These are phyloP conservation scores for Paragorgia papillata DNA, from an alignment of 92 coral and sea anemone genomes.

Conservation along the genomic window DNA sequence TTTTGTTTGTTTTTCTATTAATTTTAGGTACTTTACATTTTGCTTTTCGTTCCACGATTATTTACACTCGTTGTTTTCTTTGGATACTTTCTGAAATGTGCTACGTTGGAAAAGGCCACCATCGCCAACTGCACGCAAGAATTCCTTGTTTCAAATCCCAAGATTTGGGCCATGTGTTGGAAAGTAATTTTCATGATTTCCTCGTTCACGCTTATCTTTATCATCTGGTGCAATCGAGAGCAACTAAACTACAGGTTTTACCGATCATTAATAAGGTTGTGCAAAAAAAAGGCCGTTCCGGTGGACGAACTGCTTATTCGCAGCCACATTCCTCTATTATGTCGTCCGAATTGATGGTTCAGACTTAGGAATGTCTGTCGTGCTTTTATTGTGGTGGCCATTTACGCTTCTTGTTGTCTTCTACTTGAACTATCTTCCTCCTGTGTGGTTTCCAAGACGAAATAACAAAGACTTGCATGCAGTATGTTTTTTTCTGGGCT, in stretches of 20 bases:
- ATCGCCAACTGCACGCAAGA: slow-evolving; percentile 17
- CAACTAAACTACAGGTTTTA: neutral
- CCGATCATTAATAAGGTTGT: neutral
- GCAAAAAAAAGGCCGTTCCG: neutral
- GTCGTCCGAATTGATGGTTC: neutral
- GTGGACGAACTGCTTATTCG: slow-evolving; percentile 3
- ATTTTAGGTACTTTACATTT: slow-evolving; percentile 22
- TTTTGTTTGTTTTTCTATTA: too few species aligned
- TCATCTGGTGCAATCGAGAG: slow-evolving; percentile 1
- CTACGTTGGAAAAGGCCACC: slow-evolving; percentile 5
- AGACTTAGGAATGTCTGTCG: neutral
- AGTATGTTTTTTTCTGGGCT: neutral
- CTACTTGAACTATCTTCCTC: slow-evolving; percentile 16
- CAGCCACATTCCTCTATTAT: neutral
- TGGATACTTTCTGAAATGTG: slow-evolving; percentile 17
- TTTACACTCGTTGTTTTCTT: slow-evolving; percentile 8
- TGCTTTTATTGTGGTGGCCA: neutral
- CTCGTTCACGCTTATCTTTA: neutral
- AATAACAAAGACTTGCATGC: neutral
- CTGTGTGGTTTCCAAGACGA: neutral
- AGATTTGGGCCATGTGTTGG: slow-evolving; percentile 11
- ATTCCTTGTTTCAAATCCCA: slow-evolving; percentile 18
- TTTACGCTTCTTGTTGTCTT: neutral
- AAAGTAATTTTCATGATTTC: neutral
- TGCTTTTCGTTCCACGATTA: slow-evolving; percentile 8